phyloP scores from a whole-genome alignment of 2,888 invertebrate genomes.

The Caenorhabditis sinica region DNA sequence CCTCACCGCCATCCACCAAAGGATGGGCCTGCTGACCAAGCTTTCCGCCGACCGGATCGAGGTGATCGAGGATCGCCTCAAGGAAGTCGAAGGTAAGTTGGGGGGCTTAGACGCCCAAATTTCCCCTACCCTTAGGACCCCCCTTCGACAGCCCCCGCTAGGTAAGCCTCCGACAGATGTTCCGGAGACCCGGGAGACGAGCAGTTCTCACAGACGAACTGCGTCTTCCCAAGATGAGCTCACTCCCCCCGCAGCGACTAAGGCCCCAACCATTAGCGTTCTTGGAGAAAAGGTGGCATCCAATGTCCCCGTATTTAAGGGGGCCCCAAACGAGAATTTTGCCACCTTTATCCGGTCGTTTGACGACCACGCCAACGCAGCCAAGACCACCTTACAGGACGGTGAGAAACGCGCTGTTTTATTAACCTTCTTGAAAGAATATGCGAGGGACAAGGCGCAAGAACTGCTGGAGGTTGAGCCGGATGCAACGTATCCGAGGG shows the following conservation, averaged over 20 bases:
- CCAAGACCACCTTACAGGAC: neutral
- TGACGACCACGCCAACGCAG: neutral
- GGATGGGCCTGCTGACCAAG: neutral
- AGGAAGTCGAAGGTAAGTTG: too few species aligned
- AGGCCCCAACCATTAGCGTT: neutral
- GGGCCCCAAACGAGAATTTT: neutral
- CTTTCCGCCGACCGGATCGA: neutral
- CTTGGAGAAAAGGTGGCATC: neutral
- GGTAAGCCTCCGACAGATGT: neutral
- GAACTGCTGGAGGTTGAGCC: too few species aligned
- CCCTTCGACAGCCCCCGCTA: neutral
- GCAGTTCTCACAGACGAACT: neutral
- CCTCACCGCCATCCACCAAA: neutral
- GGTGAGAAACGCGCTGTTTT: neutral
- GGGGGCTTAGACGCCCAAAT: too few species aligned
- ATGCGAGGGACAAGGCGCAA: slow-evolving; percentile 8
- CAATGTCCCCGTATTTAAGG: neutral
- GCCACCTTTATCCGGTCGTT: neutral
- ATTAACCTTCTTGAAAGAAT: neutral
- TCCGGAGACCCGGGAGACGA: neutral
- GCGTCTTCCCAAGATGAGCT: neutral
- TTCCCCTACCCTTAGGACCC: neutral
- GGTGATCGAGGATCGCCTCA: neutral
- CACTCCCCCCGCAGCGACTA: neutral
- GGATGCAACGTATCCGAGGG: too few species aligned